Percentiles rank a stretch among this genome's conserved stretches.
These are phyloP conservation scores for Saiga tatarica DNA, from an alignment of 2,113 vertebrate genomes.

Conservation along the genomic window DNA sequence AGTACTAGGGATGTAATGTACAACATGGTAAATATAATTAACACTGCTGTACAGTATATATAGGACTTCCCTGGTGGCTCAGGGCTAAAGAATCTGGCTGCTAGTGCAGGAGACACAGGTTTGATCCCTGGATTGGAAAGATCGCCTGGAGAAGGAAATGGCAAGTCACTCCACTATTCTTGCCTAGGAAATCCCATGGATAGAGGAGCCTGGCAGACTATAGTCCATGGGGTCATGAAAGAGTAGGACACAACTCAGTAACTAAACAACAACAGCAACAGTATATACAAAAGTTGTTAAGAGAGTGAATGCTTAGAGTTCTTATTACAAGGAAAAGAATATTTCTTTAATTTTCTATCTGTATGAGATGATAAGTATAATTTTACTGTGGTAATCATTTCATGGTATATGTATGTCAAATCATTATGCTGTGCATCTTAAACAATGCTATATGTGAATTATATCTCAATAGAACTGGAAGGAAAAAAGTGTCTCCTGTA, in stretches of 20 bases:
- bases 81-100: neutral
- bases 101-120: neutral
- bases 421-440: neutral
- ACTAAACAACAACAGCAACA: neutral
- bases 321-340: neutral
- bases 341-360: neutral
- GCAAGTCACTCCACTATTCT: neutral
- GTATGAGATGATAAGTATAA: neutral
- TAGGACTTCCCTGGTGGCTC: neutral
- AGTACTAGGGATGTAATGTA: neutral
- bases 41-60: neutral
- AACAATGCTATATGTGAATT: neutral
- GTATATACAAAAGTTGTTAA: neutral
- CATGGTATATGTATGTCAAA: neutral
- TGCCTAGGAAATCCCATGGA: neutral
- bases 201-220: neutral
- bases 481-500: neutral
- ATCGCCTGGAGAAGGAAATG: neutral
- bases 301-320: neutral
- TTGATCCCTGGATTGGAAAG: neutral
- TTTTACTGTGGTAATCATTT: neutral
- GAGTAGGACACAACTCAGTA: neutral
- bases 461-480: neutral
- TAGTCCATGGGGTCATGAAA: neutral
- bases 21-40: neutral